These are phyloP conservation scores for Gallinago undulata DNA, from an alignment of 2,113 vertebrate species.

Conservation along the genomic window DNA sequence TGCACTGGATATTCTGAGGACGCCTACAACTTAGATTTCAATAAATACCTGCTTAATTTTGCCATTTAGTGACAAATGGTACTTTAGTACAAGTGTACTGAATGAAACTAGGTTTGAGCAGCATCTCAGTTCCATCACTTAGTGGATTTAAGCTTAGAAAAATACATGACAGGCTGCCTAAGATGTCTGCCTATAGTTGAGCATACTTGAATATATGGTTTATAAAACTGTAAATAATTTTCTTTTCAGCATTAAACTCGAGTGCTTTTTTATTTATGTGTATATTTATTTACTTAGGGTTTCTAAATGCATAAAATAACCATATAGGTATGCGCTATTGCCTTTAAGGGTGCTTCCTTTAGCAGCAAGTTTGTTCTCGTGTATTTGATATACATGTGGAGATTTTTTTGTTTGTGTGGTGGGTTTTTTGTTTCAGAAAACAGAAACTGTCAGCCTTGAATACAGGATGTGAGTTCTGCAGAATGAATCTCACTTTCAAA, in stretches of 20 bases:
- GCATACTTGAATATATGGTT: neutral
- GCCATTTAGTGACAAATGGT: neutral
- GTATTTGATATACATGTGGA: neutral
- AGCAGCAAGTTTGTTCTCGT: neutral
- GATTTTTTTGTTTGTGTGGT: neutral
- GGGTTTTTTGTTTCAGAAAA: neutral
- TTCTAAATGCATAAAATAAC: neutral
- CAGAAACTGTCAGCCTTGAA: neutral
- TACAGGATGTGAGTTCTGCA: neutral
- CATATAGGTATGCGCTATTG: neutral
- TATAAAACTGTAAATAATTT: neutral
- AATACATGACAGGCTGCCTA: neutral
- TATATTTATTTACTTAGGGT: neutral
- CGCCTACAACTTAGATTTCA: neutral
- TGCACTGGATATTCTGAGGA: neutral
- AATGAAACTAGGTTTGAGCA: neutral
- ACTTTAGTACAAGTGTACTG: neutral
- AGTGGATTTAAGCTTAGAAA: neutral
- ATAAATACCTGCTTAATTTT: neutral
- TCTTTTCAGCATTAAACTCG: neutral
- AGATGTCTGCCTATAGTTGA: neutral
- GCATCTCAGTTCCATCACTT: neutral
- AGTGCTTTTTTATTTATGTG: neutral
- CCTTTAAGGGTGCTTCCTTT: neutral
- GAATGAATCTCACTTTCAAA: neutral